phyloP scores from a whole-genome alignment of 2,113 vertebrate genomes.

The Jacana jacana region DNA sequence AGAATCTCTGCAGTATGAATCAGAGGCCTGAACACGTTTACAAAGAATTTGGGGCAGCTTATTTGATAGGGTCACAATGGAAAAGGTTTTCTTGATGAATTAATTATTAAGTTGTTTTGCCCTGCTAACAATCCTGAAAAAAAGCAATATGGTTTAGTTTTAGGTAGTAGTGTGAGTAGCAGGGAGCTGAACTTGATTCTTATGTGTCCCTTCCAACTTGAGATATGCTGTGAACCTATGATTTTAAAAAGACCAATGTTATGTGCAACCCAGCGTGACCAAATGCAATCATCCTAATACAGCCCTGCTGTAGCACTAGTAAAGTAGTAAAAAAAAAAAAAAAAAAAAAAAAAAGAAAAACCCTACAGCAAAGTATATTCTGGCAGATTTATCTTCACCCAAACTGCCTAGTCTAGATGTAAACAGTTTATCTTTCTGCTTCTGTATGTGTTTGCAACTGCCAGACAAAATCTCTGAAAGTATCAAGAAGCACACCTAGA shows the following conservation, averaged over 20 bases:
- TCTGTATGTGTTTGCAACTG: not conserved
- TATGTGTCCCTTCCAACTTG: rapidly evolving
- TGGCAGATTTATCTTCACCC: not conserved
- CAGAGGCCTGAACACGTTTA: not conserved
- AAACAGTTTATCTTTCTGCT: not conserved
- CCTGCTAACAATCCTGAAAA: not conserved
- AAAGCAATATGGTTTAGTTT: not conserved
- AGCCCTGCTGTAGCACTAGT: not conserved
- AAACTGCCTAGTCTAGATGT: not conserved
- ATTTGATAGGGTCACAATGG: not conserved
- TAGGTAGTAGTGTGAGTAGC: not conserved
- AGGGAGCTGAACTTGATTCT: not conserved
- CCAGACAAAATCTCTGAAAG: not conserved
- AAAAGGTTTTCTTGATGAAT: not conserved
- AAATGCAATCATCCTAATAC: not conserved
- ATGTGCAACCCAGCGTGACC: not conserved
- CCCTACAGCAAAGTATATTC: not conserved
- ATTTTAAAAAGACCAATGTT: not conserved
- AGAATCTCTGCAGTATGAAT: not conserved
- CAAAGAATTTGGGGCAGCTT: not conserved
- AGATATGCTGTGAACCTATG: not conserved
- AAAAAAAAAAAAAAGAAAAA: not conserved
- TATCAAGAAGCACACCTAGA: not conserved
- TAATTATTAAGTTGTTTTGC: not conserved
- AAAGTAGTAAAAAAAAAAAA: not conserved